Evolutionary conservation across 2,888 invertebrate species (phyloP), one percentile per base, ranked within the genome.

Genomic region (Dorcus hopei): DNA sequence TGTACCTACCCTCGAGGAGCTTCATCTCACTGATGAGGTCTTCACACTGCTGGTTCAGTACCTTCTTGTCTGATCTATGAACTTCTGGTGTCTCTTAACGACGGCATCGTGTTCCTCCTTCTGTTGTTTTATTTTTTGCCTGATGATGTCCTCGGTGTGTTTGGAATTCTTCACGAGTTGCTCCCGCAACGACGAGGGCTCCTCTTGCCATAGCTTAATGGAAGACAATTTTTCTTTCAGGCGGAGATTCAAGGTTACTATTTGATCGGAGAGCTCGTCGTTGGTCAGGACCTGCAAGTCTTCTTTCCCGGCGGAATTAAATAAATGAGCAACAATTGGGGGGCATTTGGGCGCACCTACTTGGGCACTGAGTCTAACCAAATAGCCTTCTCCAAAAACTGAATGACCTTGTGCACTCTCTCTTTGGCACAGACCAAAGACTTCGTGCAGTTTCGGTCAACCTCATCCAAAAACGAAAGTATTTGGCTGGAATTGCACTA

Each of bases 61-160:
- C 83, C 62, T 88, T 89, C 77, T 93, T 93, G 72, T 93, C 93
- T 89, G 90, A 72, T 93, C 92, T 49, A 93, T 91, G 65, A 93
- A 92, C 61, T 84, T 88, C 72, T 93, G 93, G 72, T 93, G 93
- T 9, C 93, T 81, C 64, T 87, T 85, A 19, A 93, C 85, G 1
- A 89, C 83, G 2, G 76, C 82, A 69, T 92, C 91, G 68, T 88
- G 90, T 66, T 92, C 91, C 23, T 85, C 82, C 72, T 87, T 87
- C 66, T 87, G 85, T 38, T 82, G 79, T 16, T 81, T 80, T 54
- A 86, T 67, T 59, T 80, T 81, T 3, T 80, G 74, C 16, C 75
- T 73, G 1, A 77, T 65, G 39, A 79, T 79, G 23, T 76, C 74
- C 43, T 80, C 79, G 23, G 75, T 76, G 45, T 79, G 75, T 38